Conservation (phyloP, 2,113 vertebrate genomes). For the Echinops telfairi region DNA sequence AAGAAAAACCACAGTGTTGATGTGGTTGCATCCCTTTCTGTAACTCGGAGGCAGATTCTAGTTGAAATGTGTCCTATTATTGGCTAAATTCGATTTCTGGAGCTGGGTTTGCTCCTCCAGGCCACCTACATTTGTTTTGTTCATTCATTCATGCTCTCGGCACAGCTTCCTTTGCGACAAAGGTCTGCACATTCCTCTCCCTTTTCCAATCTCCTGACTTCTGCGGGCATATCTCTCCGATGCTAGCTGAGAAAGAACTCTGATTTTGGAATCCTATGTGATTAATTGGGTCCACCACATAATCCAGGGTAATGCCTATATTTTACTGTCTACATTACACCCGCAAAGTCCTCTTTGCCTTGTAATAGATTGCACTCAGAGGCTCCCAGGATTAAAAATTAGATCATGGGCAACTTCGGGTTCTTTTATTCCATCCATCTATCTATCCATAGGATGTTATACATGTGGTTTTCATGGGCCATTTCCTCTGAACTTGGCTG, state of each 20-base stretch:
- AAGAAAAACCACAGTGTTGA: background rate
- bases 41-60: background rate
- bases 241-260: background rate
- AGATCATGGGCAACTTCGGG: no score
- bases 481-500: no score
- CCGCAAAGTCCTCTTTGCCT: background rate
- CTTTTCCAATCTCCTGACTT: background rate
- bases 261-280: background rate
- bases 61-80: background rate
- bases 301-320: background rate
- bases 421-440: background rate
- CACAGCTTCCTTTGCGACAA: background rate
- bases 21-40: background rate
- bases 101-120: background rate
- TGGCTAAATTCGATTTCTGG: background rate
- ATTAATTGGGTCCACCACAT: background rate
- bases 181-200: accelerated
- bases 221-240: background rate
- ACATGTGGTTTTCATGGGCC: no score
- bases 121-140: background rate
- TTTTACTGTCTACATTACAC: background rate
- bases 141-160: background rate
- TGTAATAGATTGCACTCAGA: background rate
- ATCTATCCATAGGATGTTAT: no score
- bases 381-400: background rate